These are phyloP conservation scores for Microplitis demolitor DNA, from an alignment of 1,140 invertebrate genomes.

Conservation along the genomic window DNA sequence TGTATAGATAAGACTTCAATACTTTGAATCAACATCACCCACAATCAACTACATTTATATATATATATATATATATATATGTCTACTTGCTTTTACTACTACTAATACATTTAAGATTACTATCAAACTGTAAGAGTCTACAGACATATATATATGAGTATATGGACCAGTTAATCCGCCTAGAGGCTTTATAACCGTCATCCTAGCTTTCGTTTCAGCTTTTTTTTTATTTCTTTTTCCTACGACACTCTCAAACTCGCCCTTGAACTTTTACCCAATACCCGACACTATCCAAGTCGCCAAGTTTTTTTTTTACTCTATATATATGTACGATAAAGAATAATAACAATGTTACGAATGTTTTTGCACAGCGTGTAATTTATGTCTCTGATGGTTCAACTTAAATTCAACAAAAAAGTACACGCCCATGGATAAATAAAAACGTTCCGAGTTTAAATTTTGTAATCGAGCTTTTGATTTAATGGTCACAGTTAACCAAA, in stretches of 20 bases:
- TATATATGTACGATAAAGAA: background rate
- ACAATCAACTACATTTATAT: background rate
- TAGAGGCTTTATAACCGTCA: background rate
- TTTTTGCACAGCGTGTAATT: background rate
- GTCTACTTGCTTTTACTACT: too few relatives aligned
- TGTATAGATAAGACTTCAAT: background rate
- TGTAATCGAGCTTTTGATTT: too few relatives aligned
- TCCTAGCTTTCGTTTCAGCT: background rate
- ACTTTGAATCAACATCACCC: background rate
- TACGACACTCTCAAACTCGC: background rate
- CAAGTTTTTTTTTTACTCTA: background rate
- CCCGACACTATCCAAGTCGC: background rate
- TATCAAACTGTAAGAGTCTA: background rate
- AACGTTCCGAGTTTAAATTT: too few relatives aligned
- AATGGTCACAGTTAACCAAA: too few relatives aligned
- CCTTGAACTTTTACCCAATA: constrained; percentile 12
- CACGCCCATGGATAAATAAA: too few relatives aligned
- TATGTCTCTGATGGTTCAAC: background rate
- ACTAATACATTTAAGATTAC: too few relatives aligned
- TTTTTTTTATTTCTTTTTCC: background rate
- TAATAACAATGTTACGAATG: background rate
- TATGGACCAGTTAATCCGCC: constrained; percentile 11
- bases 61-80: background rate
- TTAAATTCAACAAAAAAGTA: too few relatives aligned
- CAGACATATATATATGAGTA: background rate